Conservation (phyloP, 2,113 vertebrate species). For the Dendrocopos noguchii region DNA sequence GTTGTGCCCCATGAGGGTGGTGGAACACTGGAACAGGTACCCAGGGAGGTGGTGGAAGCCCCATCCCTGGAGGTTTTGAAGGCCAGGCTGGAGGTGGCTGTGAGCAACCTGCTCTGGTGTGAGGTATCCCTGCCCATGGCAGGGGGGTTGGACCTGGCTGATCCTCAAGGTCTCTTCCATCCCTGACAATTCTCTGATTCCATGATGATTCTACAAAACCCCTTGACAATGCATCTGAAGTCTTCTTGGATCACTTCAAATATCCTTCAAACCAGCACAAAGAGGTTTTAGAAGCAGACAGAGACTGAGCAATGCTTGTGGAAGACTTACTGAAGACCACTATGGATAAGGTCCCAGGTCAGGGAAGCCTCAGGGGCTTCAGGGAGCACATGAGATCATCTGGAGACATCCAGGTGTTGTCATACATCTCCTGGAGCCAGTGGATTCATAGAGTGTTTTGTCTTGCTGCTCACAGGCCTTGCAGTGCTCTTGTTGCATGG, state of each 20-base stretch:
- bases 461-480: background rate
- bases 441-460: background rate
- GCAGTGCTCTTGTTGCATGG: background rate
- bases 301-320: background rate
- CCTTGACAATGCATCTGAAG: conserved; percentile 2
- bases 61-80: too few relatives aligned
- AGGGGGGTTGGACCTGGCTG: too few relatives aligned
- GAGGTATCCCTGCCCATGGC: too few relatives aligned
- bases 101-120: too few relatives aligned
- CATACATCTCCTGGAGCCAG: background rate
- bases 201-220: background rate
- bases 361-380: background rate
- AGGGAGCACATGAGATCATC: background rate
- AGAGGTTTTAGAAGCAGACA: background rate
- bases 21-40: too few relatives aligned
- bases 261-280: background rate
- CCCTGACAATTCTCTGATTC: too few relatives aligned
- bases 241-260: background rate
- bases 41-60: too few relatives aligned
- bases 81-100: too few relatives aligned
- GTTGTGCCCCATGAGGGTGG: too few relatives aligned
- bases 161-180: too few relatives aligned
- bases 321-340: background rate
- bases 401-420: background rate
- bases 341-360: accelerated